phyloP scores from a whole-genome alignment of 2,113 vertebrate species.

The Pristiophorus japonicus region DNA sequence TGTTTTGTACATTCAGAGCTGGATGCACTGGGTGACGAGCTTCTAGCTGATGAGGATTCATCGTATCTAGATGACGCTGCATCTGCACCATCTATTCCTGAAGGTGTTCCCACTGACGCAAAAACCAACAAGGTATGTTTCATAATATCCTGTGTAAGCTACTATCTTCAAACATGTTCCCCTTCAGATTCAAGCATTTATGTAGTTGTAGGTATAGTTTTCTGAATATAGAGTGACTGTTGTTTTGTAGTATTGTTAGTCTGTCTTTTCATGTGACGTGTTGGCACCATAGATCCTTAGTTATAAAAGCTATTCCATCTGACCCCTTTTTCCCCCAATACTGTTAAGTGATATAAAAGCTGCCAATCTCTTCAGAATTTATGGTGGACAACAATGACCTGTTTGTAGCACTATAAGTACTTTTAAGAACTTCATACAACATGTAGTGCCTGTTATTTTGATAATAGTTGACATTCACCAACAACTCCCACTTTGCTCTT shows the following conservation, averaged over 20 bases:
- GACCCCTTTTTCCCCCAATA: not conserved
- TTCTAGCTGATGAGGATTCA: constrained; percentile 86
- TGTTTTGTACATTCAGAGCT: constrained; percentile 66
- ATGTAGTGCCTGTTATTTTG: not conserved
- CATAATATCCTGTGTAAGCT: not conserved
- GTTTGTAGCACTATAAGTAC: not conserved
- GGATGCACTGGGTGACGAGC: constrained; percentile 87
- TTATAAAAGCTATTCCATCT: not conserved
- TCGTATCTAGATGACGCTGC: constrained; percentile 92
- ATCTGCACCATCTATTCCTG: constrained; percentile 83
- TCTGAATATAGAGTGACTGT: not conserved
- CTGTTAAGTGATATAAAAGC: not conserved
- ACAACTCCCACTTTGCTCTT: not conserved
- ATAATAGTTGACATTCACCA: not conserved
- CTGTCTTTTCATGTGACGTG: not conserved
- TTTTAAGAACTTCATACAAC: not conserved
- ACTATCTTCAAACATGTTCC: not conserved
- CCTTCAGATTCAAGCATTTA: not conserved
- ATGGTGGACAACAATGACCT: not conserved
- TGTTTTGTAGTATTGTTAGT: not conserved
- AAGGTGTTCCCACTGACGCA: constrained; percentile 75
- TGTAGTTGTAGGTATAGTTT: not conserved
- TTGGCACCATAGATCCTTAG: not conserved
- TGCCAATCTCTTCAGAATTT: not conserved
- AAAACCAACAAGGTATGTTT: constrained; percentile 76